Base-by-base conservation (phyloP, 1,140 invertebrate genomes). In the Matsumurasca onukii region DNA sequence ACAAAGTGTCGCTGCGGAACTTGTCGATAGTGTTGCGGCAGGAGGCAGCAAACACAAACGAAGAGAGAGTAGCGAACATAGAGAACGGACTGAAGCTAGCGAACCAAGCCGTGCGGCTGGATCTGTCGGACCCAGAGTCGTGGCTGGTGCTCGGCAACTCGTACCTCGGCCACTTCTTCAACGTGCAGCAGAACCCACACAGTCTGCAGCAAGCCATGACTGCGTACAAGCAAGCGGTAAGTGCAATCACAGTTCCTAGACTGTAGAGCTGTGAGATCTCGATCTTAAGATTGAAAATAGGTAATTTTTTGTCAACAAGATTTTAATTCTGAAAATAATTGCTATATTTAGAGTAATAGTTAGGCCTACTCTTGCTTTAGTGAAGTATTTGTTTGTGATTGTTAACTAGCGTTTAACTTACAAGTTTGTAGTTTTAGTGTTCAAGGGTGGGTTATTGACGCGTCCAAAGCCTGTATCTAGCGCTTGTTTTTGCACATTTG, bases 141-240 rank as follows among this genome's bases (percentile, higher is more conserved):
- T 96, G 94, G 94, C 83, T 86, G 68, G 87, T 94, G 71, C 80
- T 95, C 51, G 94, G 91, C 22, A 95, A 95, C 84, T 91, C 93
- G 1, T 91, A 94, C 77, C 80, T 96, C 48, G 90, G 90, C 59
- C 85, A 87, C 55, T 95, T 91, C 80, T 95, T 95, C 79, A 86
- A 84, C 57, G 80, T 88, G 55, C 83, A 86, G 48, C 91, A 94
- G 78, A 89, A 90, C 76, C 88, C 90, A 3, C 84, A 85, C 57
- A 86, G 83, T 0, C 78, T 94, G 34, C 89, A 89, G 74, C 84
- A 88, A 66, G 89, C 88, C 70, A 87, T 94, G 81, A 88, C 89
- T 74, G 91, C 93, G 1, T 96, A 95, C 78, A 82, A 79, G 49
- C 91, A 93, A 80, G 92, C 93, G 12, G 89, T 91, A 80, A 84